These are phyloP conservation scores for Didymodactylos carnosus DNA, from an alignment of 2,888 invertebrate species.

Conservation along the genomic window DNA sequence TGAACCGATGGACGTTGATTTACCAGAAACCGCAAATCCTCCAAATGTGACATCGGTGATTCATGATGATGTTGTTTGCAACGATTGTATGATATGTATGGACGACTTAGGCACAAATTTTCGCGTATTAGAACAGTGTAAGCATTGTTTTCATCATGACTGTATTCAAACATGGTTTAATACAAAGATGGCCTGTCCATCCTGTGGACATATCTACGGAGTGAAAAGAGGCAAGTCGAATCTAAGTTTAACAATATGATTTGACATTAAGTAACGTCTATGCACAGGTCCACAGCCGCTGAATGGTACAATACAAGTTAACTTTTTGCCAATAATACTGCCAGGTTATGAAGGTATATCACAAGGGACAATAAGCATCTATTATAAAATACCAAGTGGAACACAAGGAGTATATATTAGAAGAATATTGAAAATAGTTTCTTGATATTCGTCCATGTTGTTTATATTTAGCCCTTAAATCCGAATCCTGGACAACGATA, in stretches of 20 bases:
- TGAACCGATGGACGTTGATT: background rate
- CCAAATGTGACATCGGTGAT: too few species aligned
- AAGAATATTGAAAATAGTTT: slow-evolving; percentile 9
- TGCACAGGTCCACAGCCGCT: background rate
- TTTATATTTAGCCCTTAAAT: slow-evolving; percentile 20
- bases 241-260: background rate
- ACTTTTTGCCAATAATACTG: background rate
- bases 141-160: background rate
- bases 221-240: background rate
- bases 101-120: background rate
- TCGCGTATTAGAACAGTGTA: background rate
- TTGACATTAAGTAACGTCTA: background rate
- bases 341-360: background rate
- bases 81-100: background rate
- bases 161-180: slow-evolving; percentile 1
- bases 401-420: slow-evolving; percentile 20
- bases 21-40: too few species aligned
- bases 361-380: slow-evolving; percentile 16
- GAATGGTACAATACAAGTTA: background rate
- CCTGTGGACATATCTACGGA: background rate
- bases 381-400: slow-evolving; percentile 19
- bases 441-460: background rate
- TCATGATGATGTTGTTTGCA: background rate
- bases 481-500: slow-evolving; percentile 23
- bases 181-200: background rate